Evolutionary conservation across 2,888 invertebrate species (phyloP), one percentile per base, ranked within the genome.

Genomic region (Trachelus tabidus): DNA sequence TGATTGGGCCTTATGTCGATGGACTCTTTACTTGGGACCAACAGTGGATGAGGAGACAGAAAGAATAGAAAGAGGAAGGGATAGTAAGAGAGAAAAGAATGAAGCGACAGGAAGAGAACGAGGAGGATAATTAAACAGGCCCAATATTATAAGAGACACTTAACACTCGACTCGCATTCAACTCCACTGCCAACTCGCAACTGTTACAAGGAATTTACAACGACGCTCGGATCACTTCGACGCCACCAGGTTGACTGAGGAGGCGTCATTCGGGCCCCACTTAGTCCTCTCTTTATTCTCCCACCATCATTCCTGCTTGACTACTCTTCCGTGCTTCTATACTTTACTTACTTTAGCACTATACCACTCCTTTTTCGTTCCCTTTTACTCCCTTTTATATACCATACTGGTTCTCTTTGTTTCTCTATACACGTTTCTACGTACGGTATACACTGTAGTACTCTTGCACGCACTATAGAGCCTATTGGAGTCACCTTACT

Each of bases 191-290:
- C 56, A 23, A 56, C 56, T 56, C 31, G 71, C 71, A 71, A 71
- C 71, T 71, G 71, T 71, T 71, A 12, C 6, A 71, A 56, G 56
- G 23, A 56, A 56, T 56, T 56, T 23, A 56, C 23, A 56, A 34
- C 71, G 31, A 71, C 71, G 71, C 71, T 84, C 86, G 83, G 79
- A 82, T 56, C 81, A 81, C 83, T 83, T 84, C 88, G 87, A 83
- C 86, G 88, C 85, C 86, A 83, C 87, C 87, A 88, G 89, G 88
- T 89, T 88, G 84, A 89, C 89, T 89, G 86, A 86, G 84, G 85
- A 84, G 80, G 79, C 86, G 80, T 83, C 82, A 79, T 81, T 81
- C 83, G 80, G 78, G 71, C 82, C 80, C 81, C 79, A 81, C 82
- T 81, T 81, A 79, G 79, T 77, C 79, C 78, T 76, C 80, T 84